phyloP scores from a whole-genome alignment of 1,140 invertebrate species.

The Drosophila guanche region DNA sequence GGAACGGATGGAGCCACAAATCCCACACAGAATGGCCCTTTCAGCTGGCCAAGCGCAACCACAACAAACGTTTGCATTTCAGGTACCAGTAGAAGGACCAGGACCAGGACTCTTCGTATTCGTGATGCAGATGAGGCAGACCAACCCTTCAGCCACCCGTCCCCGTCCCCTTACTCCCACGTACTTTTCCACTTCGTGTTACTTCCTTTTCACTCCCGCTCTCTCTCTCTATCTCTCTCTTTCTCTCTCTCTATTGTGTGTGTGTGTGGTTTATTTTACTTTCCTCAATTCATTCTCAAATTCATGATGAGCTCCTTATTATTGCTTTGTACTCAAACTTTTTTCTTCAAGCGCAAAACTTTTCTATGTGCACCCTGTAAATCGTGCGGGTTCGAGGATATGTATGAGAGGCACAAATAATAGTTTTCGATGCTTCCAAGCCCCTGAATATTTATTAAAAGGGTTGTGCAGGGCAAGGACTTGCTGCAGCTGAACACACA shows the following conservation, averaged over 20 bases:
- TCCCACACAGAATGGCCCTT: constrained; percentile 46
- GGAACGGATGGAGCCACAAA: constrained; percentile 21
- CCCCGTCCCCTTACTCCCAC: too few species aligned
- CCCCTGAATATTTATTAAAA: too few species aligned
- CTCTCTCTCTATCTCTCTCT: not conserved
- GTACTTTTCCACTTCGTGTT: too few species aligned
- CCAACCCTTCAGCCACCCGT: not conserved
- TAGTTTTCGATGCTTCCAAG: too few species aligned
- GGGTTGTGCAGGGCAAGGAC: too few species aligned
- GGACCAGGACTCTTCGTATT: constrained; percentile 11
- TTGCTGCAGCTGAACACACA: too few species aligned
- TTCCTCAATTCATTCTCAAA: constrained; percentile 45
- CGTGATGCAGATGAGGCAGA: constrained; percentile 32
- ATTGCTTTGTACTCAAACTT: constrained; percentile 52
- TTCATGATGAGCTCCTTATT: constrained; percentile 53
- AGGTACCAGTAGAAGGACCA: constrained; percentile 5
- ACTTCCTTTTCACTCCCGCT: too few species aligned
- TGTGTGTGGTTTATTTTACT: constrained; percentile 22
- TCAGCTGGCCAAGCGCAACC: constrained; percentile 36
- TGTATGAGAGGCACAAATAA: too few species aligned
- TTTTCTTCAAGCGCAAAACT: constrained; percentile 35
- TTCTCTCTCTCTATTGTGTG: not conserved
- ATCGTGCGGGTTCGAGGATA: too few species aligned
- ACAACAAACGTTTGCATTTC: constrained; percentile 50
- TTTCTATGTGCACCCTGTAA: constrained; percentile 24